These are phyloP conservation scores for Dasypus novemcinctus DNA, from an alignment of 2,113 vertebrate genomes.

Conservation along the genomic window DNA sequence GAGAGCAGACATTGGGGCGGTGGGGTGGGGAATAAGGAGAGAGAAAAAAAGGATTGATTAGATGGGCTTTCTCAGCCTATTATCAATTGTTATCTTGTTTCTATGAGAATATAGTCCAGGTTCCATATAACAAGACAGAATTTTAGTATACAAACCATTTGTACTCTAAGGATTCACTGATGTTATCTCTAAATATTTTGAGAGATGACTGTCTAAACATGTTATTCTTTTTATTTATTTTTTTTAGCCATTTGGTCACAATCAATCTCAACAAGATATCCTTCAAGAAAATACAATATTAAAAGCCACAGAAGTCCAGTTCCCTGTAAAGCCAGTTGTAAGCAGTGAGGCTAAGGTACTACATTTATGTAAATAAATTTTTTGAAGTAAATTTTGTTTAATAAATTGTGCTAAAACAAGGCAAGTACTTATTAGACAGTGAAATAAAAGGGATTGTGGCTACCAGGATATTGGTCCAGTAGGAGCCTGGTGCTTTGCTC, in stretches of 20 bases:
- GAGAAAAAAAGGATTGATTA: background rate
- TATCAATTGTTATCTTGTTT: background rate
- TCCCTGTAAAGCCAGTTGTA: slow-evolving; percentile 97
- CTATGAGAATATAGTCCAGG: background rate
- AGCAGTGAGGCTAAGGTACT: slow-evolving; percentile 99
- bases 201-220: slow-evolving; percentile 64
- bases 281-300: slow-evolving; percentile 99
- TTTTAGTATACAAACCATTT: slow-evolving; percentile 38
- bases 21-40: no score
- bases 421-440: background rate
- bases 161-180: background rate
- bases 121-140: background rate
- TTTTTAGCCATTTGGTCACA: slow-evolving; percentile 97
- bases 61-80: background rate
- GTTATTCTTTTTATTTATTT: slow-evolving; percentile 64
- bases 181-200: slow-evolving; percentile 58
- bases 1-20: no score
- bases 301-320: slow-evolving; percentile 99
- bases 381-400: slow-evolving; percentile 37
- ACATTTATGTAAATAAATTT: slow-evolving; percentile 39
- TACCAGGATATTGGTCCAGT: background rate
- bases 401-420: background rate
- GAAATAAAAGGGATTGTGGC: background rate
- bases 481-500: background rate
- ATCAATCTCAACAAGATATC: slow-evolving; percentile 99